Percentiles rank a stretch among this genome's conserved stretches.
phyloP scores from a whole-genome alignment of 1,140 invertebrate genomes.

The Diuraphis noxia region DNA sequence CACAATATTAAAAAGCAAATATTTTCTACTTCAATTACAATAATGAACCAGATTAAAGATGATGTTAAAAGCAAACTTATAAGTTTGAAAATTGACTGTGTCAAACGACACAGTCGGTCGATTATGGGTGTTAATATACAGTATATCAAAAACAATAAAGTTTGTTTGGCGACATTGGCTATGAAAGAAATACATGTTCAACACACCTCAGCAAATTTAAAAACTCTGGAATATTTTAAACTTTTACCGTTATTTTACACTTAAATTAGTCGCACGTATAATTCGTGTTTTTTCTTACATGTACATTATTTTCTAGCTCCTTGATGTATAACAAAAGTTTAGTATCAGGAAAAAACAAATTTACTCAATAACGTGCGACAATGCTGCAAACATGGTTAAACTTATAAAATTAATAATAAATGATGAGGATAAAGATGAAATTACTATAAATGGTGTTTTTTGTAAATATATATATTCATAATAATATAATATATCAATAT shows the following conservation, averaged over 20 bases:
- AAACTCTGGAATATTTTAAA: background rate
- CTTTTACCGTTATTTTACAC: background rate
- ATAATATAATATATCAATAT: too few relatives aligned
- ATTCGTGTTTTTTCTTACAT: background rate
- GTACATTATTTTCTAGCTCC: slow-evolving; percentile 5
- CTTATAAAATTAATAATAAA: background rate
- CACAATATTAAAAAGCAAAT: slow-evolving; percentile 22
- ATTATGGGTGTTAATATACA: slow-evolving; percentile 1
- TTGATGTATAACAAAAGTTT: background rate
- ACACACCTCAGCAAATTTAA: slow-evolving; percentile 22
- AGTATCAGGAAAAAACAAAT: background rate
- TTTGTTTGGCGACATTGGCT: background rate
- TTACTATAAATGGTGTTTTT: too few relatives aligned
- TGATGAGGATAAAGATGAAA: background rate
- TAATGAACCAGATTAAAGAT: background rate
- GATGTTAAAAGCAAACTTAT: slow-evolving; percentile 3
- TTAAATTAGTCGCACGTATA: background rate
- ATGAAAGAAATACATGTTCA: background rate
- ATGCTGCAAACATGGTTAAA: background rate
- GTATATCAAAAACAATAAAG: background rate
- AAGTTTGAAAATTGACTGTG: slow-evolving; percentile 21
- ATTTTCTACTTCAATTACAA: background rate
- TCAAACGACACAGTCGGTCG: background rate
- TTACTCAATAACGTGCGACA: background rate
- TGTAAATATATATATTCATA: too few relatives aligned